Evolutionary conservation across 2,113 vertebrate genomes (phyloP).

Genomic region (Camelus dromedarius): DNA sequence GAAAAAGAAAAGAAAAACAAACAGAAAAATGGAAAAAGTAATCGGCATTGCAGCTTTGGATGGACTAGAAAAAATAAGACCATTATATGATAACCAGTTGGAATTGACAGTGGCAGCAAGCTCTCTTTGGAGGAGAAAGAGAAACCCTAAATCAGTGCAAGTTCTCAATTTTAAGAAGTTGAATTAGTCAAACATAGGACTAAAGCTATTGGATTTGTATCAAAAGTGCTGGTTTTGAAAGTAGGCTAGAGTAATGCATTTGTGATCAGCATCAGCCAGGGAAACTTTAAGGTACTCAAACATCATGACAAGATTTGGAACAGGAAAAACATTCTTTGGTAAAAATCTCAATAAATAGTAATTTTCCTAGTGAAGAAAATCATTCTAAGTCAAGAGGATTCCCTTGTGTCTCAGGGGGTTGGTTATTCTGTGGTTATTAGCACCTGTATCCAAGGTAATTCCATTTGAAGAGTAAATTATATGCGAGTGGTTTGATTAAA

Average conservation of each 20-base stretch:
- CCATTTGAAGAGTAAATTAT: background rate
- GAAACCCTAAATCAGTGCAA: background rate
- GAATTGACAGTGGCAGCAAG: background rate
- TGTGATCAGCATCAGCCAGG: background rate
- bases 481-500: slow-evolving; percentile 4
- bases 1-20: background rate
- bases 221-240: slow-evolving; percentile 60
- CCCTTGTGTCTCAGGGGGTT: background rate
- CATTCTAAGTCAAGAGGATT: slow-evolving; percentile 61
- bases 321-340: background rate
- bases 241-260: background rate
- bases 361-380: slow-evolving; percentile 66
- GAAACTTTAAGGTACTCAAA: slow-evolving; percentile 27
- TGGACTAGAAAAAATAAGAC: background rate
- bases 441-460: slow-evolving; percentile 12
- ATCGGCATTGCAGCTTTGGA: background rate
- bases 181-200: slow-evolving; percentile 9
- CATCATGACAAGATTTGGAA: slow-evolving; percentile 8
- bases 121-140: background rate
- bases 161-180: slow-evolving; percentile 22
- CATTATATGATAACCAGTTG: background rate
- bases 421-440: slow-evolving; percentile 25
- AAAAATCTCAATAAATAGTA: slow-evolving; percentile 58
- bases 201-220: slow-evolving; percentile 6
- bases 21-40: background rate